Evolutionary conservation across 2,113 vertebrate species (phyloP), one percentile per base, ranked within the genome.

Genomic region (Hippocampus barbouri): DNA sequence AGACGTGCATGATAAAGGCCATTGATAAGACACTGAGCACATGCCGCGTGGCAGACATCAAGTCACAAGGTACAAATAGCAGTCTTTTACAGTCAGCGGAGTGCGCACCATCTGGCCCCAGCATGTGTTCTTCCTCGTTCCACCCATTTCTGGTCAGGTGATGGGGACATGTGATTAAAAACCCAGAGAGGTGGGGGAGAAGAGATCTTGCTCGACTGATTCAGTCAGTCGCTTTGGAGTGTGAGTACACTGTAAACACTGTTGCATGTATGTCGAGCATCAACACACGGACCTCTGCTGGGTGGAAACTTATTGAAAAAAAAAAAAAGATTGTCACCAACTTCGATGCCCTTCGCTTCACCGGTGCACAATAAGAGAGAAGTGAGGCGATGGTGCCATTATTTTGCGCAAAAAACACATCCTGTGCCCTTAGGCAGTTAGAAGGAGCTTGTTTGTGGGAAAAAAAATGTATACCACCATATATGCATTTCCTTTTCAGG

Each of bases 91-190:
- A 61, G 70, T 49, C 23, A 74, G 38, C 54, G 63, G 71, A 21
- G 45, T 72, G 54, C 27, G 18, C 65, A 78, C 78, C 83, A 86
- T 89, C 78, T 86, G 86, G 76, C 40, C 71, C 43, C 45, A 66
- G 73, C 85, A 83, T 88, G 87, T 91, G 84, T 77, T 86, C 27
- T 65, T 38, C 16, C 78, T 69, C 23, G 79, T 66, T 53, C 78
- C 51, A 25, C 82, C 83, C 76, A 74, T 76, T 89, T 88, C 84
- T 87, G 88, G 86, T 89, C 87, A 88, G 68, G 73, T 88, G 87
- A 86, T 77, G 75, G 40, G 62, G 78, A 74, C 80, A 82, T 83
- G 78, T 85, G 84, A 88, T 73, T 25, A 51, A 38, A 51, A 23
- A n/a, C 11, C 14, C 38, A 70, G 64, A 69, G 40, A 41, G 57